Evolutionary conservation across 2,888 invertebrate genomes (phyloP).

Genomic region (Pandemis cinnamomeana): DNA sequence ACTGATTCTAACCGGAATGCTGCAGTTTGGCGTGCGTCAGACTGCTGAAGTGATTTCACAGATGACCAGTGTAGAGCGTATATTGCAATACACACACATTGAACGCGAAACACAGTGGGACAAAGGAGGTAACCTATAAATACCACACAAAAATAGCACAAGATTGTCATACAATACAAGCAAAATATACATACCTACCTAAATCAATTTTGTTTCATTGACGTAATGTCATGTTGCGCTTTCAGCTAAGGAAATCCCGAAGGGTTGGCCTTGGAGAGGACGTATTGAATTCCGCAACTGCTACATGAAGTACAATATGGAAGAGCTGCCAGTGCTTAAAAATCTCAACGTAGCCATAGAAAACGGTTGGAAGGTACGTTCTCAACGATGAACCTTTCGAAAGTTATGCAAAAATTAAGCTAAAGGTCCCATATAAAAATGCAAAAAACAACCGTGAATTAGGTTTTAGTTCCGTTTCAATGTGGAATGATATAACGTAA

Average conservation of each 20-base stretch:
- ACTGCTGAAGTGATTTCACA: conserved; percentile 88
- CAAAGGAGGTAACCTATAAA: conserved; percentile 67
- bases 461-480: too few relatives aligned
- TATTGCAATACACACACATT: conserved; percentile 88
- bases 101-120: conserved; percentile 85
- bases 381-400: background rate
- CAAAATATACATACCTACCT: too few relatives aligned
- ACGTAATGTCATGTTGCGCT: background rate
- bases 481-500: too few relatives aligned
- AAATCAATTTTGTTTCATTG: background rate
- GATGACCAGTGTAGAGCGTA: conserved; percentile 90
- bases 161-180: too few relatives aligned
- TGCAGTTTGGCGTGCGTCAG: conserved; percentile 88
- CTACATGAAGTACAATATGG: conserved; percentile 87
- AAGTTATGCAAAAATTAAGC: too few relatives aligned
- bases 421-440: too few relatives aligned
- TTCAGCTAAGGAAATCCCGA: conserved; percentile 79
- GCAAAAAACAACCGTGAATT: too few relatives aligned
- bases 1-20: conserved; percentile 88
- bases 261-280: conserved; percentile 88
- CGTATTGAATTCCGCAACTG: conserved; percentile 86
- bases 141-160: background rate
- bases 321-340: conserved; percentile 88
- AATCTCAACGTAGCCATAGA: conserved; percentile 88
- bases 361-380: conserved; percentile 87